phyloP scores from a whole-genome alignment of 2,797 vertebrate genomes.

The Falco berigora region DNA sequence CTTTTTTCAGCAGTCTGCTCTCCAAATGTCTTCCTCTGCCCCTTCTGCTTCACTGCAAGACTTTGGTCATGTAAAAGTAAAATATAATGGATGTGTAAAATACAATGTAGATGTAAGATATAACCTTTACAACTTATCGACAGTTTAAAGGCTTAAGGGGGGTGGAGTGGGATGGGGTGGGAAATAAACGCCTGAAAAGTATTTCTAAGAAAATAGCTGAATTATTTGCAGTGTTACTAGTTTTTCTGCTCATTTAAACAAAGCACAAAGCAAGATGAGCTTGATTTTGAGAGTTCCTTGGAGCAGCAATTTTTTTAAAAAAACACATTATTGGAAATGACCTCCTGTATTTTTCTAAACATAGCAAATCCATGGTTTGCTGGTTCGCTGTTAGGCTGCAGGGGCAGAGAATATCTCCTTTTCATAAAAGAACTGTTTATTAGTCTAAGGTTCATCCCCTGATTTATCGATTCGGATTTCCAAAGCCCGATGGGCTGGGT shows the following conservation, averaged over 20 bases:
- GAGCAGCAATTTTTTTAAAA: neutral
- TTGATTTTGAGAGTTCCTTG: neutral
- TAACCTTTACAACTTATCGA: neutral
- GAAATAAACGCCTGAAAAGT: neutral
- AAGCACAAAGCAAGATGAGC: fast-evolving
- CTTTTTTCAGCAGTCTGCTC: neutral
- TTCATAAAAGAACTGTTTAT: constrained; percentile 30
- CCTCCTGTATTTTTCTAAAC: neutral
- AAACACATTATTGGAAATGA: neutral
- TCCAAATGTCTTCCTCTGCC: neutral
- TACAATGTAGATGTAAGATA: neutral
- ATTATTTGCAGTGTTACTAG: fast-evolving
- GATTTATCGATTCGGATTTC: constrained; percentile 67
- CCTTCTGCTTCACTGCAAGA: neutral
- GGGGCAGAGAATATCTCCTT: constrained; percentile 26
- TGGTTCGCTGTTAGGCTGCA: neutral
- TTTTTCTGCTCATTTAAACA: neutral
- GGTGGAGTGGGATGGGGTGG: too few relatives aligned
- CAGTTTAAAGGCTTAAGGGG: neutral
- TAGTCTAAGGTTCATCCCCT: constrained; percentile 38
- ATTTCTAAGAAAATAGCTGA: neutral
- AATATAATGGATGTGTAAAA: fast-evolving
- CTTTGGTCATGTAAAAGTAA: neutral
- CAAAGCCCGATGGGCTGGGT: constrained; percentile 17
- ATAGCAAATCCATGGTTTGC: neutral